Conservation (phyloP, 2,888 invertebrate species). For the Eristalis pertinax region DNA sequence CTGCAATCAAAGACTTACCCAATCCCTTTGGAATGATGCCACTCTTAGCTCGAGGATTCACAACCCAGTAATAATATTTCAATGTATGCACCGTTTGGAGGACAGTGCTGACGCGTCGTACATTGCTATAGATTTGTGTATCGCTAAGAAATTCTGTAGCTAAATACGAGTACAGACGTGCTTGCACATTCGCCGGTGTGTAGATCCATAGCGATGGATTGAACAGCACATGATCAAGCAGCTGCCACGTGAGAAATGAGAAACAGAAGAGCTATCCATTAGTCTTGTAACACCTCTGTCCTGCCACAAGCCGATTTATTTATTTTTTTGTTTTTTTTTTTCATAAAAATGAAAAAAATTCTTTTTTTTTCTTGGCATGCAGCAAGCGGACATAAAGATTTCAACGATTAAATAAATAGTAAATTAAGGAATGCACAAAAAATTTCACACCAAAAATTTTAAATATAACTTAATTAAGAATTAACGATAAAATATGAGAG, state of each 20-base stretch:
- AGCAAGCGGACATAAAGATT: conserved; percentile 73
- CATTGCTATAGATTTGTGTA: conserved; percentile 98
- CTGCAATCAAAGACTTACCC: conserved; percentile 84
- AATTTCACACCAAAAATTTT: conserved; percentile 59
- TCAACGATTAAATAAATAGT: neutral
- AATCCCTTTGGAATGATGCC: conserved; percentile 97
- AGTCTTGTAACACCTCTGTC: conserved; percentile 83
- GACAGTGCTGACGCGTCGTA: conserved; percentile 97
- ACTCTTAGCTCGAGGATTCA: conserved; percentile 96
- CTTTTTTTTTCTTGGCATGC: conserved; percentile 74
- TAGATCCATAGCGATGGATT: conserved; percentile 99
- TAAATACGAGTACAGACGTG: conserved; percentile 97
- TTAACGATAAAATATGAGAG: neutral
- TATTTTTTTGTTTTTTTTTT: conserved; percentile 62
- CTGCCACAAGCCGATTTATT: conserved; percentile 82
- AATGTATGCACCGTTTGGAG: conserved; percentile 99
- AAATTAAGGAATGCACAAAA: conserved; percentile 57
- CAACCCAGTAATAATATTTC: conserved; percentile 99
- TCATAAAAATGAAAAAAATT: conserved; percentile 51
- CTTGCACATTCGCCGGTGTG: conserved; percentile 97
- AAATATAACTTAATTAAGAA: neutral
- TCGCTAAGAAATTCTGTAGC: conserved; percentile 99
- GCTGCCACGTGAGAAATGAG: conserved; percentile 95
- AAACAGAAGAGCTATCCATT: conserved; percentile 93
- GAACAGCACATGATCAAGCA: conserved; percentile 99